Conservation (phyloP, 2,113 vertebrate species). For the Pardalotus punctatus region DNA sequence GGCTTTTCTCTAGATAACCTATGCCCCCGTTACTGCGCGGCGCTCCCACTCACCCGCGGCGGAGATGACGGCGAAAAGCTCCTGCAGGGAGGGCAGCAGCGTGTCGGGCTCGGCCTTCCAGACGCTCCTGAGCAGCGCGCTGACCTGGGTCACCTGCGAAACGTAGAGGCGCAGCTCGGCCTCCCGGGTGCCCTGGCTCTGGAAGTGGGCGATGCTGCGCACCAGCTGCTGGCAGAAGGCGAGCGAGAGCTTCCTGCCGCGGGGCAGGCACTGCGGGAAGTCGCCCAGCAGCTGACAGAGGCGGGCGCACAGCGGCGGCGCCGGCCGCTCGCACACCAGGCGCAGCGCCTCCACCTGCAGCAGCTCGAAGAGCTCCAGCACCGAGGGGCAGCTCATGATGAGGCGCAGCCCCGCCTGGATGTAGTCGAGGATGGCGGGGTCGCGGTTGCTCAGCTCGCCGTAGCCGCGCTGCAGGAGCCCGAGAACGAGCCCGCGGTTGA, state of each 20-base stretch:
- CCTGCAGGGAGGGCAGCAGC: conserved; percentile 91
- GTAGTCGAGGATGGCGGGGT: conserved; percentile 89
- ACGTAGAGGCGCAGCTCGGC: conserved; percentile 90
- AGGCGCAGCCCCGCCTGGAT: conserved; percentile 90
- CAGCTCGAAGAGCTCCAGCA: conserved; percentile 89
- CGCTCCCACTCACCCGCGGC: conserved; percentile 79
- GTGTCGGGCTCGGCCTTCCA: conserved; percentile 93
- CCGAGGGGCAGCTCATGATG: conserved; percentile 95
- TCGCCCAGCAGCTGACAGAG: conserved; percentile 88
- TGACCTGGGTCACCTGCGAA: conserved; percentile 90
- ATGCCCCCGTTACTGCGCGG: accelerated
- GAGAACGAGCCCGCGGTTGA: conserved; percentile 86
- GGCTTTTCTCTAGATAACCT: accelerated
- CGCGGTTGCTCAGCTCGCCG: conserved; percentile 80
- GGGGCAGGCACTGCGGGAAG: conserved; percentile 94
- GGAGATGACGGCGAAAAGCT: conserved; percentile 94
- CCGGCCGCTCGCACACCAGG: conserved; percentile 88
- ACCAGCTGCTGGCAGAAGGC: conserved; percentile 97
- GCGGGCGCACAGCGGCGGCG: conserved; percentile 84
- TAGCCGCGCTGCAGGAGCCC: conserved; percentile 90
- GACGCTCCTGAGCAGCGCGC: conserved; percentile 88
- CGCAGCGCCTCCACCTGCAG: conserved; percentile 89
- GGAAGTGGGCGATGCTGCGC: conserved; percentile 92
- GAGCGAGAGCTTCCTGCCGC: conserved; percentile 80
- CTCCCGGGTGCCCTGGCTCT: conserved; percentile 82